Evolutionary conservation across 2,888 invertebrate genomes (phyloP).

Genomic region (Notocelia uddmanniana): DNA sequence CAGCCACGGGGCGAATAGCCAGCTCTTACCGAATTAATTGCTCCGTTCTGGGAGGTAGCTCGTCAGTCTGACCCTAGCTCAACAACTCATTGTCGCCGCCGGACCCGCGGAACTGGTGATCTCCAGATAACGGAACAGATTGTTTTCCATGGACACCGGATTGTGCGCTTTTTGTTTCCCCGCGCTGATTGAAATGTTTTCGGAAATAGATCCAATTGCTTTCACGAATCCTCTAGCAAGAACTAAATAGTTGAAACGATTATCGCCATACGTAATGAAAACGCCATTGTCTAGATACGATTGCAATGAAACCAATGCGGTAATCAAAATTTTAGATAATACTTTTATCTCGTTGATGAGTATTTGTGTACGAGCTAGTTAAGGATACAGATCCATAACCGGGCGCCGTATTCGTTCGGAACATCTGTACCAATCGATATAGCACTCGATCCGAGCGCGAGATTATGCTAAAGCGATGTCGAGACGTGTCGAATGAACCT

Average conservation of each 20-base stretch:
- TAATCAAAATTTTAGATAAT: constrained; percentile 6
- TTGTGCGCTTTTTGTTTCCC: constrained; percentile 27
- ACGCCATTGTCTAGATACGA: constrained; percentile 14
- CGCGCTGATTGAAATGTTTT: constrained; percentile 29
- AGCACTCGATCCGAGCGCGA: constrained; percentile 77
- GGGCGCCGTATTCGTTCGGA: constrained; percentile 57
- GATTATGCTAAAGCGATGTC: constrained; percentile 85
- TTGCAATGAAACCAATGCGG: constrained; percentile 19
- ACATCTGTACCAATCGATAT: constrained; percentile 80
- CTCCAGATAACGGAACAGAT: constrained; percentile 29
- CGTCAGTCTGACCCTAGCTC: constrained; percentile 65
- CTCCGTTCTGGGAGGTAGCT: constrained; percentile 77
- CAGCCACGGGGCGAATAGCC: constrained; percentile 68
- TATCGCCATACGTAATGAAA: constrained; percentile 20
- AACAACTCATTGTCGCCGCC: constrained; percentile 63
- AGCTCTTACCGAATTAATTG: constrained; percentile 82
- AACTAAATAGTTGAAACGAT: constrained; percentile 15
- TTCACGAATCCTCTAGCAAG: not conserved
- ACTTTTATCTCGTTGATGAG: constrained; percentile 38
- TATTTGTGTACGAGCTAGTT: constrained; percentile 30
- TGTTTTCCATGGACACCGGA: constrained; percentile 49
- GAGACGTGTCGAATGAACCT: constrained; percentile 80
- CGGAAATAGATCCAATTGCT: constrained; percentile 25
- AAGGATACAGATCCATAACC: constrained; percentile 45
- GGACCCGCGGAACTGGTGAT: constrained; percentile 51